Base-by-base conservation (phyloP, 64 coral and sea anemone genomes). In the Porites lutea region DNA sequence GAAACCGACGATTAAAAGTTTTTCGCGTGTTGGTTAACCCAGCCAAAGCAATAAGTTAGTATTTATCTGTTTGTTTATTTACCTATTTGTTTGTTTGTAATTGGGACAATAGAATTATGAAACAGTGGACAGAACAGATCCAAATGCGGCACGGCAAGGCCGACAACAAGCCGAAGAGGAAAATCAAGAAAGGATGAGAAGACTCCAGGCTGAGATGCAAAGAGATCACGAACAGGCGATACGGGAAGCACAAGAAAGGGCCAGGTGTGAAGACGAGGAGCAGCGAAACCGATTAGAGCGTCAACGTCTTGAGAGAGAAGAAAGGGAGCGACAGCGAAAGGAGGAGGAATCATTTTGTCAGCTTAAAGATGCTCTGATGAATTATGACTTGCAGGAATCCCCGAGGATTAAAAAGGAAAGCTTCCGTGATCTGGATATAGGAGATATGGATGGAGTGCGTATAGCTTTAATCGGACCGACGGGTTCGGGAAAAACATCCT, bases 401-500 rank as follows among this genome's bases (percentile, higher is more conserved):
- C 81, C 81, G 2, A 68, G 63, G 43, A 84, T 84, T 8, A 67
- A 20, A 19, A 50, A 83, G 4, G 80, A 23, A 21, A 20, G 59
- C 47, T 65, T 83, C 2, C 13, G 8, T 82, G 92, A 23, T 3
- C 74, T 97, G 6, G 92, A 90, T 60, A 77, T 94, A 2, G 86
- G 63, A 45, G 95, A 97, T 55, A 97, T 97, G 19, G 65, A 88
- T 5, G 6, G 75, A 61, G 92, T 93, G 55, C 92, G 91, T 66
- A 77, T 96, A 50, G 88, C 95, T 21, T 55, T 96, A 22, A 71
- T 96, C 53, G 95, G 95, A 1, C 95, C 95, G 1, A 60, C 95
- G 14, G 95, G 82, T 1, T 96, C 95, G 15, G 95, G 95, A 57
- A 96, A 96, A 79, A 87, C 95, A 59, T 86, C 87, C 75, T 97